Percentiles rank a stretch among this genome's conserved stretches.
Conservation (phyloP, 2,113 vertebrate genomes). For the Ranitomeya imitator region DNA sequence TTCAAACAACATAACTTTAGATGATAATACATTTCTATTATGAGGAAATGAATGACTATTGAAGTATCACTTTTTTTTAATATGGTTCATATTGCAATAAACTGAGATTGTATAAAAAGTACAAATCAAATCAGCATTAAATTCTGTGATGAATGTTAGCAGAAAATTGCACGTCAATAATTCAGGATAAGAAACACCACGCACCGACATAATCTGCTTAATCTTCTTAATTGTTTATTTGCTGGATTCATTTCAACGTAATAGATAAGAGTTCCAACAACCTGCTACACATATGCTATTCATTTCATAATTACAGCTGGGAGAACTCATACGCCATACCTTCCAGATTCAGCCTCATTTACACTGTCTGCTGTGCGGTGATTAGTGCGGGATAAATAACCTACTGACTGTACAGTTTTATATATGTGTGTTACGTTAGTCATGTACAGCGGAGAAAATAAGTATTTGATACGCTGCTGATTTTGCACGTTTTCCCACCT, state of each 20-base stretch:
- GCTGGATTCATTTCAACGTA: conserved; percentile 21
- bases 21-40: neutral
- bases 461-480: too few relatives aligned
- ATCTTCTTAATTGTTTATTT: conserved; percentile 51
- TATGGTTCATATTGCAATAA: conserved; percentile 15
- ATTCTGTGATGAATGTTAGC: conserved; percentile 26
- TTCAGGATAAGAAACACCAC: conserved; percentile 24
- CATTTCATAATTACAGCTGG: conserved; percentile 47
- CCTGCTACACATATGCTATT: conserved; percentile 53
- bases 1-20: neutral
- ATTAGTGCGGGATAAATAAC: neutral
- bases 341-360: conserved; percentile 4
- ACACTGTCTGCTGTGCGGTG: neutral
- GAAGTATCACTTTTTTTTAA: neutral
- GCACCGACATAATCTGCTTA: conserved; percentile 45
- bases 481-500: too few relatives aligned
- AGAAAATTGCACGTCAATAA: neutral
- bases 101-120: neutral
- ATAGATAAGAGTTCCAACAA: conserved; percentile 30
- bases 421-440: neutral
- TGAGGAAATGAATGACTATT: conserved; percentile 1
- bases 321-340: neutral
- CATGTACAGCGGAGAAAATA: too few relatives aligned
- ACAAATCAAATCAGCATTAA: conserved; percentile 18
- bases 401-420: neutral